Evolutionary conservation across 2,888 invertebrate genomes (phyloP).

Genomic region (Serrognathus titanus): DNA sequence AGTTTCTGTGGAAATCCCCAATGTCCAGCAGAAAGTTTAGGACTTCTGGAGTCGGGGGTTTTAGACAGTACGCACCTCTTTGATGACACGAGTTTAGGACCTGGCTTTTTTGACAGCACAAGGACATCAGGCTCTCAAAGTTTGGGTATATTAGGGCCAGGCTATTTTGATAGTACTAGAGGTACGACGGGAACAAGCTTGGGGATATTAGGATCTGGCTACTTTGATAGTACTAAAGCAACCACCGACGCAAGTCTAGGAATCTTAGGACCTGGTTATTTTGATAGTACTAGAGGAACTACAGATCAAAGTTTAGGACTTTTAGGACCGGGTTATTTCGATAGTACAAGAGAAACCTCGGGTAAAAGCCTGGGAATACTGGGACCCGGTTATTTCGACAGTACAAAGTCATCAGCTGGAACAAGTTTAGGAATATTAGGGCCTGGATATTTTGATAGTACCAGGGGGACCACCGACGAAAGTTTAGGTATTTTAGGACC

Average conservation of each 20-base stretch:
- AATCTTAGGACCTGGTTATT: neutral
- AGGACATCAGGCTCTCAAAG: no score
- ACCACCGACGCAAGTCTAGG: neutral
- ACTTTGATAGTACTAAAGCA: neutral
- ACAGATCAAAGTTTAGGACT: neutral
- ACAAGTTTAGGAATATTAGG: neutral
- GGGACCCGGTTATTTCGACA: neutral
- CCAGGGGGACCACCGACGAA: neutral
- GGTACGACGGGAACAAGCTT: no score
- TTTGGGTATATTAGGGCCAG: no score
- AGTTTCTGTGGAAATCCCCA: no score
- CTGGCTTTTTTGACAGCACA: no score
- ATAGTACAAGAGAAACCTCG: neutral
- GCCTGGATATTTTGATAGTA: neutral
- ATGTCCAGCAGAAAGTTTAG: neutral
- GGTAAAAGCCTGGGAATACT: neutral
- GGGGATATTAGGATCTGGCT: neutral
- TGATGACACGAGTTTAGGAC: neutral
- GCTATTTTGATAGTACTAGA: no score
- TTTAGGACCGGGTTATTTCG: neutral
- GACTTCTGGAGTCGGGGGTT: neutral
- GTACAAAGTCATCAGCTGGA: neutral
- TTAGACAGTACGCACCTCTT: neutral
- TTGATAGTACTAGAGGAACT: neutral
- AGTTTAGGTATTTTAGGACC: constrained; percentile 3